Percentiles rank a stretch among this genome's conserved stretches.
These are phyloP conservation scores for Acyrthosiphon pisum DNA, from an alignment of 1,140 invertebrate genomes.

Conservation along the genomic window DNA sequence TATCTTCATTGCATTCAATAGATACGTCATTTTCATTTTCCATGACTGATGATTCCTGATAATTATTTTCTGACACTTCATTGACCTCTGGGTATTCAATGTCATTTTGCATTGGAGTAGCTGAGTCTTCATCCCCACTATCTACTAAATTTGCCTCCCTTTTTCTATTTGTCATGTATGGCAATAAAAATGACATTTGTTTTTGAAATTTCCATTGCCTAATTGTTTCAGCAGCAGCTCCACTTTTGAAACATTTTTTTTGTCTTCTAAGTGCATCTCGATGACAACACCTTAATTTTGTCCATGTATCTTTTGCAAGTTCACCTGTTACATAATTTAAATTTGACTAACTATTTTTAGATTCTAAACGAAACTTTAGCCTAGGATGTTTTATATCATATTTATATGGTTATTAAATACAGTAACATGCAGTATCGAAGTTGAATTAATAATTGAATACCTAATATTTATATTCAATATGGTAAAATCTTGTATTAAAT, in stretches of 20 bases:
- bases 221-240: conserved; percentile 1
- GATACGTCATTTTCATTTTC: background rate
- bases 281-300: conserved; percentile 5
- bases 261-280: background rate
- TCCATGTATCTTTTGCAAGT: background rate
- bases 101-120: background rate
- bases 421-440: background rate
- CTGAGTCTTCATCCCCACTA: background rate
- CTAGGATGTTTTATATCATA: background rate
- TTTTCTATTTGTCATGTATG: conserved; percentile 9
- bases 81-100: background rate
- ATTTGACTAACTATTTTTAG: background rate
- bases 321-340: background rate
- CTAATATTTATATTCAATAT: background rate
- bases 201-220: conserved; percentile 3
- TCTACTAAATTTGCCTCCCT: background rate
- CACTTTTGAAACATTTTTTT: background rate
- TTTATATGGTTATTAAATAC: no score
- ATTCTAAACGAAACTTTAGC: conserved; percentile 16
- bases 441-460: background rate
- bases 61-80: background rate
- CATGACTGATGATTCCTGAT: background rate
- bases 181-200: conserved; percentile 4
- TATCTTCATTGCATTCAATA: background rate
- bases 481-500: no score